Conservation (phyloP, 2,113 vertebrate genomes). For the Actenoides lindsayi region DNA sequence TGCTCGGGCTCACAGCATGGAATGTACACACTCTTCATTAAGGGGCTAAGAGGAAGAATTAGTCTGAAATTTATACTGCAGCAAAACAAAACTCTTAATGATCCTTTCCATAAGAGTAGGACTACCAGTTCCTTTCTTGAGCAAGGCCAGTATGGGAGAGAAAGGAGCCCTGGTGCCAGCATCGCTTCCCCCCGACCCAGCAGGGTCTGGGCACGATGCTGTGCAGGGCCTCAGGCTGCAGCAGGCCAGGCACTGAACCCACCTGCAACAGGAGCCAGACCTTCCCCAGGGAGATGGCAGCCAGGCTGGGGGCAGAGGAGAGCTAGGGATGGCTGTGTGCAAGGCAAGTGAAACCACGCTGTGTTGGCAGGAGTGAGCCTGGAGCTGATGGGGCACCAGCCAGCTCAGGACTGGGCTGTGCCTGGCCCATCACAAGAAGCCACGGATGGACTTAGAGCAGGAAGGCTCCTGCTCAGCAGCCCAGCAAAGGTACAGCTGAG, state of each 20-base stretch:
- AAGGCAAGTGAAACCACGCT: neutral
- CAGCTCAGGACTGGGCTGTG: neutral
- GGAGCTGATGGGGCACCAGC: neutral
- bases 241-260: neutral
- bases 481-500: neutral
- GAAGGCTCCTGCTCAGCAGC: neutral
- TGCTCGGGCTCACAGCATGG: neutral
- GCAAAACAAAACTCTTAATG: neutral
- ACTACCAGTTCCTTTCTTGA: neutral
- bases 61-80: neutral
- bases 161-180: neutral
- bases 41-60: neutral
- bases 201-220: rapidly evolving
- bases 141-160: neutral
- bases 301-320: rapidly evolving
- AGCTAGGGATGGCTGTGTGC: rapidly evolving
- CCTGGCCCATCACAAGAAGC: neutral
- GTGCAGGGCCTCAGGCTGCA: neutral
- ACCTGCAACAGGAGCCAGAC: neutral
- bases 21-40: neutral
- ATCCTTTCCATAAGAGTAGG: neutral
- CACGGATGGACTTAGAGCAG: neutral
- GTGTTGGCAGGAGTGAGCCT: neutral
- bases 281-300: neutral
- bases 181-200: neutral